Evolutionary conservation across 2,113 vertebrate species (phyloP), one percentile per base, ranked within the genome.

Genomic region (Trogon melanurus): DNA sequence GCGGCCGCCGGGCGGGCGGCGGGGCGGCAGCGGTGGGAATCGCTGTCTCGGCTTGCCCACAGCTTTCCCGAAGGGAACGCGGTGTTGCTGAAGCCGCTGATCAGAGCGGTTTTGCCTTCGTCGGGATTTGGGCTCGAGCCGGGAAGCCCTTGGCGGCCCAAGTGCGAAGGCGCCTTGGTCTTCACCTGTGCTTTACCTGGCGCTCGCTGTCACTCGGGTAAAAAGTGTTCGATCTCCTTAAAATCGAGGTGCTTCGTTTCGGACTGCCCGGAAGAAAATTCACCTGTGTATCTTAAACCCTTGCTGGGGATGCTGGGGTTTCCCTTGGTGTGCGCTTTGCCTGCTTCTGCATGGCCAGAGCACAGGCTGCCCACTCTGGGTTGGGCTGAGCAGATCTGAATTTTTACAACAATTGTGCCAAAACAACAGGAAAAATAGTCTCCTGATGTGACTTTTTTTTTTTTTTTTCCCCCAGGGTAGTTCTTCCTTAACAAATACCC

Each of bases 311-410:
- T 10, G n/a, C 29, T 5, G 1, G 0, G 20, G 4, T 18, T 61
- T 2, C 1, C 51, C 44, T 27, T 0, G 2, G 47, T 3, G n/a
- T 34, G 79, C 1, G 6, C 18, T 7, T 38, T 32, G 13, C 86
- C 92, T 14, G 6, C 11, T 58, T 44, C 64, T 5, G 73, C 16
- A 1, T 32, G 30, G 32, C 91, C 81, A 4, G 79, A 38, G 72
- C 66, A 16, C 51, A 75, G 73, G 18, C 58, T 67, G 69, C 94
- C 85, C 1, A 2, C 48, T 13, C 36, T 26, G 50, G 45, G 4
- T 53, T 87, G 74, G 9, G 60, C 51, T 29, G 74, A 85, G 10
- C 67, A 38, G 13, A 70, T 34, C 22, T 5, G n/a, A 54, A 95
- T 44, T 67, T 45, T 62, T 10, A 19, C 48, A 7, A 65, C 7